phyloP scores from a whole-genome alignment of 2,797 vertebrate genomes.

The Carcharodon carcharias region DNA sequence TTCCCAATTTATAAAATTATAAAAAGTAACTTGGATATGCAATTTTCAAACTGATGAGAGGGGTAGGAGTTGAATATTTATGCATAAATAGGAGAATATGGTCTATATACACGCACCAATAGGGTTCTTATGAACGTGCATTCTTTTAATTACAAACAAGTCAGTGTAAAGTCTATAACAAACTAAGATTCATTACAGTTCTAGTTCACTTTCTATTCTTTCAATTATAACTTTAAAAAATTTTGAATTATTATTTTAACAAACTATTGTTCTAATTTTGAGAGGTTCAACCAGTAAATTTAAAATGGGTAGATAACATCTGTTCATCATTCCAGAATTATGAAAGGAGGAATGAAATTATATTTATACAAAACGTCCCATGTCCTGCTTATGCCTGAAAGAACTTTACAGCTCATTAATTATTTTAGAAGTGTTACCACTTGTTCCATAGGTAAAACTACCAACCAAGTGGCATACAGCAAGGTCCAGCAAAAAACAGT shows the following conservation, averaged over 20 bases:
- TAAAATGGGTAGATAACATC: not conserved
- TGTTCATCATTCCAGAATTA: not conserved
- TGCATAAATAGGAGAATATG: not conserved
- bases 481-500: not conserved
- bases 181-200: not conserved
- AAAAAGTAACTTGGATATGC: not conserved
- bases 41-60: not conserved
- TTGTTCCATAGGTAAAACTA: not conserved
- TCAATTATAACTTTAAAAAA: not conserved
- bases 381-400: not conserved
- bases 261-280: not conserved
- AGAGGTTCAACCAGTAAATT: not conserved
- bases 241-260: not conserved
- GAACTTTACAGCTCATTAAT: not conserved
- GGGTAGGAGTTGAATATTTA: not conserved
- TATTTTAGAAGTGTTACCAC: not conserved
- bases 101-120: not conserved
- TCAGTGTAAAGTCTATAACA: not conserved
- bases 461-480: not conserved
- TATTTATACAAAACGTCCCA: not conserved
- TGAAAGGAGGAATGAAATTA: not conserved
- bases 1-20: not conserved
- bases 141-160: not conserved
- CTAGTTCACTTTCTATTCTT: not conserved
- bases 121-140: not conserved